phyloP scores from a whole-genome alignment of 2,888 invertebrate species.

The Eurytoma adleriae region DNA sequence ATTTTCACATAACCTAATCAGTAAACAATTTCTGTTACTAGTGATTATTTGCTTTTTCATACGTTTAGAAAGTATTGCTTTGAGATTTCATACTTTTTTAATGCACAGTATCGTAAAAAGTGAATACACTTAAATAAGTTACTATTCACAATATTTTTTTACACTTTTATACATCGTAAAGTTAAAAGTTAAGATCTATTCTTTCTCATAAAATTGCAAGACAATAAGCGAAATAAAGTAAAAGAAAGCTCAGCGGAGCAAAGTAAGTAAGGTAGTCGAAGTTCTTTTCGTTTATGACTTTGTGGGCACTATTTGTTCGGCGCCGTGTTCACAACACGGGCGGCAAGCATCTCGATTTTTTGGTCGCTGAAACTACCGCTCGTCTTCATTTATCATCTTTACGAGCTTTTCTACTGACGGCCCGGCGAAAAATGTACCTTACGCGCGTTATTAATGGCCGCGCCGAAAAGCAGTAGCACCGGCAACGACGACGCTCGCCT shows the following conservation, averaged over 20 bases:
- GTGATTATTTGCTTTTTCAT: no score
- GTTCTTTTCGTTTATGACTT: slow-evolving; percentile 19
- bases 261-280: slow-evolving; percentile 8
- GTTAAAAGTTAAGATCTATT: neutral
- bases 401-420: slow-evolving; percentile 53
- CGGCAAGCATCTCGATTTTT: slow-evolving; percentile 29
- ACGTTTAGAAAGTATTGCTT: no score
- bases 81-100: no score
- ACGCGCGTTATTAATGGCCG: slow-evolving; percentile 44
- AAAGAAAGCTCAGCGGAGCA: neutral
- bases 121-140: no score
- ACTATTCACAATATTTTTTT: no score
- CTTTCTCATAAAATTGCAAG: neutral
- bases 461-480: slow-evolving; percentile 10
- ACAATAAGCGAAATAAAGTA: neutral
- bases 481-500: neutral
- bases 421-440: slow-evolving; percentile 48
- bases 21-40: no score
- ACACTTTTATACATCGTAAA: no score
- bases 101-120: no score
- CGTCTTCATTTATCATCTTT: slow-evolving; percentile 56
- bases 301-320: slow-evolving; percentile 43
- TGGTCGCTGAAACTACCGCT: slow-evolving; percentile 26
- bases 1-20: no score
- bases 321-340: neutral